Evolutionary conservation across 2,113 vertebrate genomes (phyloP).

Genomic region (Mobula hypostoma): DNA sequence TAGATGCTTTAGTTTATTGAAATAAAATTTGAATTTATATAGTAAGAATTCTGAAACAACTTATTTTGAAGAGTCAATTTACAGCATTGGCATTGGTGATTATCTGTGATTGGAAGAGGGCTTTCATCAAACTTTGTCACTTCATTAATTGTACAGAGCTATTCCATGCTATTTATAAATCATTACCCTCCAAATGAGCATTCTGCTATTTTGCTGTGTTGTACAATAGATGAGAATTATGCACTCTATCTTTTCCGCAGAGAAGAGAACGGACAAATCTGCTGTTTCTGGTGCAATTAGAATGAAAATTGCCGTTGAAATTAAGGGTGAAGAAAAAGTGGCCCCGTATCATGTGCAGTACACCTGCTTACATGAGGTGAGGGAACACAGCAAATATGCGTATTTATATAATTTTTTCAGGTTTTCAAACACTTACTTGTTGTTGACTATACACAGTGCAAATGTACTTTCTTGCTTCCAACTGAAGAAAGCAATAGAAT

Average conservation of each 20-base stretch:
- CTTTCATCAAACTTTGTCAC: not conserved
- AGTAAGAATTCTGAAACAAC: not conserved
- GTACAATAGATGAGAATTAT: not conserved
- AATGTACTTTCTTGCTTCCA: not conserved
- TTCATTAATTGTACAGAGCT: not conserved
- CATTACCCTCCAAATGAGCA: slow-evolving; percentile 18
- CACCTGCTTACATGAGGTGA: slow-evolving; percentile 95
- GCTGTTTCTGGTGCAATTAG: slow-evolving; percentile 37
- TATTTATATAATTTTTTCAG: not conserved
- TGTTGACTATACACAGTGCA: not conserved
- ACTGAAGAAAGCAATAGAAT: not conserved
- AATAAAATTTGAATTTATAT: not conserved
- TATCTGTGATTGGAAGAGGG: not conserved
- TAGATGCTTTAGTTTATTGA: not conserved
- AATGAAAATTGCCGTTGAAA: slow-evolving; percentile 36
- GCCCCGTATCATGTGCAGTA: slow-evolving; percentile 92
- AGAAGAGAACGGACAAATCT: slow-evolving; percentile 37
- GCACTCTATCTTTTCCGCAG: not conserved
- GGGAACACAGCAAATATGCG: not conserved
- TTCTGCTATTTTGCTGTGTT: not conserved
- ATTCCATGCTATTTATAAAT: slow-evolving; percentile 11
- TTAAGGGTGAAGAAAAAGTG: slow-evolving; percentile 49
- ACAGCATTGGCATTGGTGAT: not conserved
- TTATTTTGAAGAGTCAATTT: not conserved
- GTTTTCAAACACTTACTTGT: not conserved